These are phyloP conservation scores for Saguinus imperator DNA, from an alignment of 2,113 vertebrate species.

Conservation along the genomic window DNA sequence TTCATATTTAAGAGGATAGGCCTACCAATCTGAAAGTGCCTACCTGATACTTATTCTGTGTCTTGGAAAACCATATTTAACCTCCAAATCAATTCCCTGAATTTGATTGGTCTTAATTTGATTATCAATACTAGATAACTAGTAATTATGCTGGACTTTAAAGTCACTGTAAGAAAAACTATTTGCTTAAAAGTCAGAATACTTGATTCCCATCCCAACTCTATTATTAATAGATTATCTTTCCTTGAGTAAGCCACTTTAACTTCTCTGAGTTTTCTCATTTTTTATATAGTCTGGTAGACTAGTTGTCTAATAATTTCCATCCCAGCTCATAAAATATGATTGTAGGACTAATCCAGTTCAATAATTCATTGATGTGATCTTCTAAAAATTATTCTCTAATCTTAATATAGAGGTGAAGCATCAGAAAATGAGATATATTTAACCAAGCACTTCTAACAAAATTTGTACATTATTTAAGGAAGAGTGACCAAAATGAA, in stretches of 20 bases:
- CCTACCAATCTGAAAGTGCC: neutral
- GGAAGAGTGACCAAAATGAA: conserved; percentile 30
- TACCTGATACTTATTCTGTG: neutral
- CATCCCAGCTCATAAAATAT: conserved; percentile 32
- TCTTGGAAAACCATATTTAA: neutral
- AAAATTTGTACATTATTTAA: conserved; percentile 42
- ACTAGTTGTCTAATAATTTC: conserved; percentile 52
- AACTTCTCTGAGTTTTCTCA: conserved; percentile 39
- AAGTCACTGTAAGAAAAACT: conserved; percentile 26
- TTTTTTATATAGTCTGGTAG: conserved; percentile 48
- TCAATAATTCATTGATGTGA: conserved; percentile 51
- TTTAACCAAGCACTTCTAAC: conserved; percentile 40
- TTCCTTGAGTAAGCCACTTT: conserved; percentile 49
- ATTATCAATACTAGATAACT: neutral
- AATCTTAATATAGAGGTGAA: conserved; percentile 9
- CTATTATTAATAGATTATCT: conserved; percentile 51
- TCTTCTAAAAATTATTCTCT: conserved; percentile 53
- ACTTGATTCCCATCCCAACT: conserved; percentile 14
- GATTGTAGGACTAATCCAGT: neutral
- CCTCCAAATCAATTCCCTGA: neutral
- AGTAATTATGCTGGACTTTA: neutral
- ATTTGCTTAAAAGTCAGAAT: conserved; percentile 23
- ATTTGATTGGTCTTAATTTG: conserved; percentile 8
- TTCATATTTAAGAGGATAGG: neutral
- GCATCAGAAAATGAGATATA: neutral